Percentiles rank a stretch among this genome's conserved stretches.
These are phyloP conservation scores for Apus apus DNA, from an alignment of 2,113 vertebrate species.

Conservation along the genomic window DNA sequence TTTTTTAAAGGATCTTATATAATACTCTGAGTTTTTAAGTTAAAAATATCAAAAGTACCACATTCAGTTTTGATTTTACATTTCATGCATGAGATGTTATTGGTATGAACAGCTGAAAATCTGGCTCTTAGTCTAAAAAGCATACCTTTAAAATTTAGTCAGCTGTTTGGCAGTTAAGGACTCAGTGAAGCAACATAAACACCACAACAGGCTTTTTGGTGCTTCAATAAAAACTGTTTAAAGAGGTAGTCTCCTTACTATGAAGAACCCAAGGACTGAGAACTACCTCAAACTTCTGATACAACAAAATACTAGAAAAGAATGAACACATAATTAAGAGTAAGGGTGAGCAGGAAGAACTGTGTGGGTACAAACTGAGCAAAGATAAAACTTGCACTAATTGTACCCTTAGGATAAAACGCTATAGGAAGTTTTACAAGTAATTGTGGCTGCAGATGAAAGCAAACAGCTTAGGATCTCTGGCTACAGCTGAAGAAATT, in stretches of 20 bases:
- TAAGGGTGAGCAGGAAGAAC: not conserved
- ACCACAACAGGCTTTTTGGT: not conserved
- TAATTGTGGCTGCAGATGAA: conserved; percentile 48
- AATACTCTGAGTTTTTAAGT: not conserved
- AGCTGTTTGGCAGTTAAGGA: not conserved
- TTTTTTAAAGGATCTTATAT: not conserved
- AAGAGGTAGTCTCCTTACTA: not conserved
- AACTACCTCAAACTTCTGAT: not conserved
- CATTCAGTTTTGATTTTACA: not conserved
- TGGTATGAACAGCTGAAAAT: conserved; percentile 30
- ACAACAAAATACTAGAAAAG: not conserved
- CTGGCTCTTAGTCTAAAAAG: not conserved
- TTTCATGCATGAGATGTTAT: not conserved
- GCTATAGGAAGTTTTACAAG: conserved; percentile 49
- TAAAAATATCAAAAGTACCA: not conserved
- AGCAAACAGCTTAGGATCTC: conserved; percentile 43
- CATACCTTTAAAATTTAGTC: not conserved
- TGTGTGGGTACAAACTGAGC: conserved; percentile 1
- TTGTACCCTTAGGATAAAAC: conserved; percentile 35
- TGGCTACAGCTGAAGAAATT: conserved; percentile 63
- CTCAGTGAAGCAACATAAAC: not conserved
- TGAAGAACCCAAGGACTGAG: not conserved
- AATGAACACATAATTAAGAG: not conserved
- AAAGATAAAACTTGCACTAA: conserved; percentile 36
- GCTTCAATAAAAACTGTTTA: not conserved